A percentile compares a stretch with the other conserved stretches of the same genome.
phyloP scores from a whole-genome alignment of 2,888 invertebrate species.

The Tribolium freemani region DNA sequence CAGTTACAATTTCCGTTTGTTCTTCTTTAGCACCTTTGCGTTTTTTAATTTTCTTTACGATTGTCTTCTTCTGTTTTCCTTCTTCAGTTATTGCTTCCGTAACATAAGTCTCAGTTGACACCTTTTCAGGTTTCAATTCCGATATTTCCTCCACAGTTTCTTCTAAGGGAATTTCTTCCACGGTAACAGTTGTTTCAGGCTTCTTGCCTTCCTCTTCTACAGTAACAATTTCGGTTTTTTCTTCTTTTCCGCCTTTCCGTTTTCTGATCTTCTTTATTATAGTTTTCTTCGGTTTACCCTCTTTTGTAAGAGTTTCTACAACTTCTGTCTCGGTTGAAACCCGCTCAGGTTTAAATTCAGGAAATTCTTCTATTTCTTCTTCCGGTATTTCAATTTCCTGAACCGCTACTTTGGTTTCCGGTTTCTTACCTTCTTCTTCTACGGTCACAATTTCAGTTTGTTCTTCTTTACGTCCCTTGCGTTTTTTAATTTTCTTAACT shows the following conservation, averaged over 20 bases:
- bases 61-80: slow-evolving; percentile 63
- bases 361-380: slow-evolving; percentile 32
- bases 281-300: slow-evolving; percentile 58
- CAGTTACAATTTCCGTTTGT: slow-evolving; percentile 66
- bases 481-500: slow-evolving; percentile 59
- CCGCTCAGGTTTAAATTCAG: slow-evolving; percentile 52
- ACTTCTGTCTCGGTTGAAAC: slow-evolving; percentile 24
- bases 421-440: slow-evolving; percentile 68
- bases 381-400: slow-evolving; percentile 49
- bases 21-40: slow-evolving; percentile 60
- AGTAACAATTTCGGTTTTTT: slow-evolving; percentile 61
- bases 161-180: slow-evolving; percentile 45
- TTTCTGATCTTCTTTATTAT: slow-evolving; percentile 40
- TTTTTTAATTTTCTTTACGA: slow-evolving; percentile 60
- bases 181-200: slow-evolving; percentile 55
- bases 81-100: slow-evolving; percentile 62
- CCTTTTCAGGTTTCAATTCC: slow-evolving; percentile 53
- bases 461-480: slow-evolving; percentile 60
- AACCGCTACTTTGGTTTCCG: slow-evolving; percentile 66
- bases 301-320: slow-evolving; percentile 43
- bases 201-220: slow-evolving; percentile 61
- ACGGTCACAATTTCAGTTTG: slow-evolving; percentile 68
- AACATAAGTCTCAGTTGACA: slow-evolving; percentile 50
- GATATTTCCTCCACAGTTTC: slow-evolving; percentile 44
- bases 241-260: slow-evolving; percentile 58